phyloP scores from a whole-genome alignment of 2,888 invertebrate species.

The Euzophera pinguis region DNA sequence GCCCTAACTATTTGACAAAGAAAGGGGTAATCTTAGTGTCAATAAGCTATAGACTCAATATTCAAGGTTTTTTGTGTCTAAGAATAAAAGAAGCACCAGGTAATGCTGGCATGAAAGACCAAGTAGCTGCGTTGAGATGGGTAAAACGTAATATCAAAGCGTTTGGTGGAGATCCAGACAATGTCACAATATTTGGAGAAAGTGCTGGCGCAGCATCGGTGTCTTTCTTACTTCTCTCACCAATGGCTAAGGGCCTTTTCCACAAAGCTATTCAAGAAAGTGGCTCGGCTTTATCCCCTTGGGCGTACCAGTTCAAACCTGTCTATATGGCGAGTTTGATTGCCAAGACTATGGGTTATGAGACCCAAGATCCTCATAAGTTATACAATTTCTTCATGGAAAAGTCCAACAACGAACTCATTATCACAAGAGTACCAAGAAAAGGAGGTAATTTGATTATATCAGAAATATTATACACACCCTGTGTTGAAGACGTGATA shows the following conservation, averaged over 20 bases:
- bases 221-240: slow-evolving; percentile 55
- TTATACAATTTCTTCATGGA: slow-evolving; percentile 48
- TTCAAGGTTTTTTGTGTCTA: slow-evolving; percentile 35
- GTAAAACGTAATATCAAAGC: slow-evolving; percentile 33
- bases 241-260: slow-evolving; percentile 60
- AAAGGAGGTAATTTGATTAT: slow-evolving; percentile 40
- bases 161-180: slow-evolving; percentile 41
- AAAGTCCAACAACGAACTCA: slow-evolving; percentile 48
- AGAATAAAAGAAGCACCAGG: slow-evolving; percentile 39
- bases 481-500: slow-evolving; percentile 50
- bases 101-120: slow-evolving; percentile 40
- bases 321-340: slow-evolving; percentile 50
- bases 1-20: slow-evolving; percentile 51
- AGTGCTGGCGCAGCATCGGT: slow-evolving; percentile 61
- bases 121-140: slow-evolving; percentile 39
- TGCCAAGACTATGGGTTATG: slow-evolving; percentile 48
- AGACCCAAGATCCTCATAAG: slow-evolving; percentile 45
- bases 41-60: slow-evolving; percentile 61
- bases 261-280: slow-evolving; percentile 63
- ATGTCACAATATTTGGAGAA: slow-evolving; percentile 53
- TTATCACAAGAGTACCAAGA: slow-evolving; percentile 52
- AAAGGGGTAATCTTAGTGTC: slow-evolving; percentile 59
- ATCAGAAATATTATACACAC: slow-evolving; percentile 51
- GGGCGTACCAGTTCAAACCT: slow-evolving; percentile 57
- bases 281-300: slow-evolving; percentile 53